Conservation (phyloP, 1,140 invertebrate species). For the Bombyx mandarina region DNA sequence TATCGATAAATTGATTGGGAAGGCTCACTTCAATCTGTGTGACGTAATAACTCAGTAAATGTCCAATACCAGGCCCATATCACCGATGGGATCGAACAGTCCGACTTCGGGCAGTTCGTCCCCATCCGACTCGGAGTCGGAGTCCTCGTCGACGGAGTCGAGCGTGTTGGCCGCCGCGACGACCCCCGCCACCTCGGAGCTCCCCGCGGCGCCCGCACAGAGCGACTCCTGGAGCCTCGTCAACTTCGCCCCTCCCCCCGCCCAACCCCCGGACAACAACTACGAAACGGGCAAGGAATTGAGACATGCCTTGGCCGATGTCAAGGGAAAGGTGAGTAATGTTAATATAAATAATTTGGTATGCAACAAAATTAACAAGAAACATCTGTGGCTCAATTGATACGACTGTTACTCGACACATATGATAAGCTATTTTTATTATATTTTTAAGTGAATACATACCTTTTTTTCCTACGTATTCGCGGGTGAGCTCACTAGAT, state of each 20-base stretch:
- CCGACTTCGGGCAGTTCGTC: constrained; percentile 60
- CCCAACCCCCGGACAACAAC: constrained; percentile 50
- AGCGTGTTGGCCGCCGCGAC: constrained; percentile 29
- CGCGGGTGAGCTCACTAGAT: too few species aligned
- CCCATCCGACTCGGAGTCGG: constrained; percentile 52
- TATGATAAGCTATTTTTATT: background rate
- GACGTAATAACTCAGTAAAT: background rate
- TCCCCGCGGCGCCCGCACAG: constrained; percentile 27
- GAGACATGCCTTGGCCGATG: constrained; percentile 61
- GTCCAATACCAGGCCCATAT: constrained; percentile 36
- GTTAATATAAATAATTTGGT: background rate
- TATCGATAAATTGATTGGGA: too few species aligned
- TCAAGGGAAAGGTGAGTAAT: constrained; percentile 52
- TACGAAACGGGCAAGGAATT: constrained; percentile 61
- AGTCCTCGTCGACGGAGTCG: constrained; percentile 60
- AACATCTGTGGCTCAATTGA: background rate
- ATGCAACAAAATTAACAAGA: background rate
- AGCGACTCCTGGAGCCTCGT: constrained; percentile 53
- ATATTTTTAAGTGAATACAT: background rate
- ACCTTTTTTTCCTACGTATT: too few species aligned
- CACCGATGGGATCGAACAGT: constrained; percentile 48
- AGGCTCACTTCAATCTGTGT: too few species aligned
- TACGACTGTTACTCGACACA: background rate
- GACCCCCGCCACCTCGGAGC: constrained; percentile 16
- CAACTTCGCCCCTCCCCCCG: constrained; percentile 58